Conservation (phyloP, 2,113 vertebrate genomes). For the Vireo altiloquus region DNA sequence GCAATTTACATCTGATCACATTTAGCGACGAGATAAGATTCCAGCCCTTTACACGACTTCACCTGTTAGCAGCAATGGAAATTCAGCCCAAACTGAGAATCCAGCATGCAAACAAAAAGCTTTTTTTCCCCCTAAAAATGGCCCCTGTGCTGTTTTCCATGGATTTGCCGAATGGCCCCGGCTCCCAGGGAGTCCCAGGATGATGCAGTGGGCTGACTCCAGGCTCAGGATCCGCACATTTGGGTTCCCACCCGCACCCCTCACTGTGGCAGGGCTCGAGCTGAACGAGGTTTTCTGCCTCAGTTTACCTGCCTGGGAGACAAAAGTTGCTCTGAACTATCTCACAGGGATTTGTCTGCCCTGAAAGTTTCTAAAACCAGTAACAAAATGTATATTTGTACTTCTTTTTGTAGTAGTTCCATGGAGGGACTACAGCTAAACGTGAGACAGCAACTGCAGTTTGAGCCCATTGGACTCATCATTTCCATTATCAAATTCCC, state of each 20-base stretch:
- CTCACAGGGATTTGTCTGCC: not conserved
- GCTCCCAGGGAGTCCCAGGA: not conserved
- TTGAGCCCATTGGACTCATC: not conserved
- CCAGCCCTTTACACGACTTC: not conserved
- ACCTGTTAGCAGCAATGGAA: not conserved
- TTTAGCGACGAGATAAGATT: not conserved
- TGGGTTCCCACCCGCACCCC: not conserved
- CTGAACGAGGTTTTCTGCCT: not conserved
- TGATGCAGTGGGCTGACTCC: not conserved
- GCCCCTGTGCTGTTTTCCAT: not conserved
- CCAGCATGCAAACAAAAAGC: not conserved
- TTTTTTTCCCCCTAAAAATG: not conserved
- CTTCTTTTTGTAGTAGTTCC: not conserved
- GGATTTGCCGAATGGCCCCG: not conserved
- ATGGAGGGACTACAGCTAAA: not conserved
- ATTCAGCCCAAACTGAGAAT: not conserved
- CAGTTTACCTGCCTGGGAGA: not conserved
- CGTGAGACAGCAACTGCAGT: not conserved
- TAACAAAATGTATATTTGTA: not conserved
- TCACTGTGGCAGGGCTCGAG: accelerated
- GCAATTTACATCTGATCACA: not conserved
- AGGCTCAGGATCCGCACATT: not conserved
- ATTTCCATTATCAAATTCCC: not conserved
- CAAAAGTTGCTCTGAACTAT: not conserved
- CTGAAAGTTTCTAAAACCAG: not conserved